Conservation (phyloP, 2,113 vertebrate species). For the Gracilinanus agilis region DNA sequence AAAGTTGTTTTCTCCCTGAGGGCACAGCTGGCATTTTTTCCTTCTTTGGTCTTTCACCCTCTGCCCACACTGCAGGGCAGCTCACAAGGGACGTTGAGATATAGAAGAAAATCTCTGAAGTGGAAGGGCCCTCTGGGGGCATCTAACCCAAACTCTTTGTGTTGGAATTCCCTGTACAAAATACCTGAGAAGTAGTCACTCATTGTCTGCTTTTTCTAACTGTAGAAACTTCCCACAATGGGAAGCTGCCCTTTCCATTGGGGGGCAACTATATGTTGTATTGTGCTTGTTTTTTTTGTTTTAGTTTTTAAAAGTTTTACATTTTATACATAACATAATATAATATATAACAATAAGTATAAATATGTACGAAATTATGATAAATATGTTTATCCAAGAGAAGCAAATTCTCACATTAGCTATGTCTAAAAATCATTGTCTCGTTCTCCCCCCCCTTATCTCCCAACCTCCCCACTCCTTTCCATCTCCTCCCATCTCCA, state of each 20-base stretch:
- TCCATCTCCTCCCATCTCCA: too few relatives aligned
- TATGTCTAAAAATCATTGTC: too few relatives aligned
- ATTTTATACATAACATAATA: too few relatives aligned
- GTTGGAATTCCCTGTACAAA: not conserved
- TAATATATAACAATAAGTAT: too few relatives aligned
- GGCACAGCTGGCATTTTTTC: not conserved
- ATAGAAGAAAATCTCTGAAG: not conserved
- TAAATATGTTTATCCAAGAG: too few relatives aligned
- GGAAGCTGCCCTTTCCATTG: not conserved
- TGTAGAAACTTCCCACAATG: not conserved
- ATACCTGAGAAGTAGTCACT: not conserved
- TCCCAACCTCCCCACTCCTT: too few relatives aligned
- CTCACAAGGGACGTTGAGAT: not conserved
- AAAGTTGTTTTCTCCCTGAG: not conserved
- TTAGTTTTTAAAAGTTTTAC: too few relatives aligned
- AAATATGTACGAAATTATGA: too few relatives aligned
- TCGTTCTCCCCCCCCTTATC: too few relatives aligned
- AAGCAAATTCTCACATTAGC: too few relatives aligned
- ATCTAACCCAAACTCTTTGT: not conserved
- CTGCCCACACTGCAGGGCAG: not conserved
- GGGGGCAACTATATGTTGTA: not conserved
- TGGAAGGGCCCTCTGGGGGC: not conserved
- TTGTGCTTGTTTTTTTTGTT: too few relatives aligned
- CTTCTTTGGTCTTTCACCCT: not conserved
- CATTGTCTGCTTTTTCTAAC: not conserved